Percentiles rank a stretch among this genome's conserved stretches.
These are phyloP conservation scores for Micronycteris hirsuta DNA, from an alignment of 2,113 vertebrate genomes.

Conservation along the genomic window DNA sequence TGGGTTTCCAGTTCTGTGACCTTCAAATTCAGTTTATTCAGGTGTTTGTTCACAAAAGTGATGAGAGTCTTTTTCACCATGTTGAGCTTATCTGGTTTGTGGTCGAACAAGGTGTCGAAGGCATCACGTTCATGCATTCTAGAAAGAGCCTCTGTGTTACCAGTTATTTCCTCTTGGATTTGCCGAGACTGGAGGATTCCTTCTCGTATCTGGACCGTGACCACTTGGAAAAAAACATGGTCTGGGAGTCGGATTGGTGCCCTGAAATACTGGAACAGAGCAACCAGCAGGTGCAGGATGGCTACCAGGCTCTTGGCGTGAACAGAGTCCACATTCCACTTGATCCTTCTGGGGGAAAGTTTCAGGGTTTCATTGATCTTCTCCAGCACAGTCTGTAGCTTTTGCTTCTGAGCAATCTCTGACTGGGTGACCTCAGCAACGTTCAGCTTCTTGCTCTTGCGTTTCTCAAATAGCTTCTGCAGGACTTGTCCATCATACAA, in stretches of 20 bases:
- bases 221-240: constrained; percentile 96
- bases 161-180: constrained; percentile 98
- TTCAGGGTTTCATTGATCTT: constrained; percentile 93
- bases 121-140: too few species aligned
- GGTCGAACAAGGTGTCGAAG: too few species aligned
- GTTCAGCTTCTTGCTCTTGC: constrained; percentile 90
- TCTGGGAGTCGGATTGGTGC: constrained; percentile 96
- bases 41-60: constrained; percentile 98
- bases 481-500: too few species aligned
- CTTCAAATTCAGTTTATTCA: constrained; percentile 98
- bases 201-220: constrained; percentile 98
- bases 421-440: constrained; percentile 93
- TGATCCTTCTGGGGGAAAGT: constrained; percentile 88
- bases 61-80: constrained; percentile 99
- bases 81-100: too few species aligned
- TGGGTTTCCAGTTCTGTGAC: constrained; percentile 97
- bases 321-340: constrained; percentile 92
- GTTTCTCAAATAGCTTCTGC: too few species aligned
- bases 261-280: constrained; percentile 95
- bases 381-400: constrained; percentile 91
- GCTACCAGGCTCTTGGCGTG: constrained; percentile 97
- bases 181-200: constrained; percentile 98
- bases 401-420: constrained; percentile 93
- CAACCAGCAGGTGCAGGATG: constrained; percentile 96
- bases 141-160: constrained; percentile 99